Evolutionary conservation across 2,888 invertebrate species (phyloP).

Genomic region (Pyrochroa serraticornis): DNA sequence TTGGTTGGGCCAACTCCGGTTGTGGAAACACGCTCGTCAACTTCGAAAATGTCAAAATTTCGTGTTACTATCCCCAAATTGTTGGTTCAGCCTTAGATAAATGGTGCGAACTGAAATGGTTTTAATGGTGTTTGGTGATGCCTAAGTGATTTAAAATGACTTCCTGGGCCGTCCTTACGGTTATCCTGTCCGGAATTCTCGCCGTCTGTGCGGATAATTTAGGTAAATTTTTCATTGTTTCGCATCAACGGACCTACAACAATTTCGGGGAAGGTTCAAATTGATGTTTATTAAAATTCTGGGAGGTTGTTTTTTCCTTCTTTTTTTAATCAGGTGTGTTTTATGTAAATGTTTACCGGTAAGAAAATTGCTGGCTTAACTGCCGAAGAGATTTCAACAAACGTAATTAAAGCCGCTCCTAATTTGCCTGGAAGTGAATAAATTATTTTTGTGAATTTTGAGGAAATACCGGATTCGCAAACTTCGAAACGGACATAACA

Average conservation of each 20-base stretch:
- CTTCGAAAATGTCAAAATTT: conserved; percentile 14
- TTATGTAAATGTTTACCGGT: conserved; percentile 12
- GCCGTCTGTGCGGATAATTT: conserved; percentile 30
- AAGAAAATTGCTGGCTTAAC: conserved; percentile 15
- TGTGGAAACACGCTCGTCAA: conserved; percentile 9
- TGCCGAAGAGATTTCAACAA: conserved; percentile 15
- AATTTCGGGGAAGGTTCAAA: conserved; percentile 26
- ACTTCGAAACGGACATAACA: background rate
- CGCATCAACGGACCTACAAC: conserved; percentile 28
- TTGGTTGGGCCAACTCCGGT: background rate
- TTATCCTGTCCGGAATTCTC: conserved; percentile 27
- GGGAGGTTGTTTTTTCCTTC: too few relatives aligned
- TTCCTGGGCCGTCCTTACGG: conserved; percentile 30
- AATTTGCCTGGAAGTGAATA: conserved; percentile 14
- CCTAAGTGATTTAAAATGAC: conserved; percentile 30
- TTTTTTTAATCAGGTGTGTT: conserved; percentile 15
- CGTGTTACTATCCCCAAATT: background rate
- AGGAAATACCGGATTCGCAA: background rate
- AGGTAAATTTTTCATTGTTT: conserved; percentile 24
- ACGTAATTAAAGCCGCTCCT: conserved; percentile 17
- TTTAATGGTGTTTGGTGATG: conserved; percentile 23
- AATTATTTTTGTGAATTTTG: conserved; percentile 11
- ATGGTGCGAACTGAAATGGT: conserved; percentile 17
- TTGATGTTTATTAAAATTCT: conserved; percentile 20
- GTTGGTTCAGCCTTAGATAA: background rate